Evolutionary conservation across 2,113 vertebrate genomes (phyloP).

Genomic region (Cinclus cinclus): DNA sequence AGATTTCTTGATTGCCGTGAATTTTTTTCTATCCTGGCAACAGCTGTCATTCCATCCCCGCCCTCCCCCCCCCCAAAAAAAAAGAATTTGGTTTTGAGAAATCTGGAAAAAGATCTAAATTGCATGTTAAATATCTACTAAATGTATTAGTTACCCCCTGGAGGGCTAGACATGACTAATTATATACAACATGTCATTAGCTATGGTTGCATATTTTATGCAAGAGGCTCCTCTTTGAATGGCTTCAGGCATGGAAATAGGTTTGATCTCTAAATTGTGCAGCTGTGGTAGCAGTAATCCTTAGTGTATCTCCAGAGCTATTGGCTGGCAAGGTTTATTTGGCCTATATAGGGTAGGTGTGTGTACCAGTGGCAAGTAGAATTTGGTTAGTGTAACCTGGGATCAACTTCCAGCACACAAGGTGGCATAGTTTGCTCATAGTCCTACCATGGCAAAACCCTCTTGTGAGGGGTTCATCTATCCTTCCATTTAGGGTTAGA

Average conservation of each 20-base stretch:
- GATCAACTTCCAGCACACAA: neutral
- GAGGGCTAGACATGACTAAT: neutral
- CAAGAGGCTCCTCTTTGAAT: neutral
- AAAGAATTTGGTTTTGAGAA: neutral
- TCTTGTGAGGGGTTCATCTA: neutral
- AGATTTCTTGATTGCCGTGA: neutral
- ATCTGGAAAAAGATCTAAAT: neutral
- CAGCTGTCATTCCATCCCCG: neutral
- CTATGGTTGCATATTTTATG: neutral
- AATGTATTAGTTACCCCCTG: neutral
- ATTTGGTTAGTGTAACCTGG: neutral
- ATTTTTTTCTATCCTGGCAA: neutral
- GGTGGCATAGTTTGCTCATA: neutral
- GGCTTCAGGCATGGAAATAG: neutral
- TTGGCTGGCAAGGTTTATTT: neutral
- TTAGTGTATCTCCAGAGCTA: neutral
- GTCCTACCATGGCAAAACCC: neutral
- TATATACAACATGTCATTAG: neutral
- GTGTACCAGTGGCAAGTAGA: neutral
- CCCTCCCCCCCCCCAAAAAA: neutral
- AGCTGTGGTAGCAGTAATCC: neutral
- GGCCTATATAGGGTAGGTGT: fast-evolving
- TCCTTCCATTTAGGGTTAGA: neutral
- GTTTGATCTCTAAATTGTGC: neutral
- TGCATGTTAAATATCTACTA: neutral